A percentile compares a stretch with the other conserved stretches of the same genome.
Evolutionary conservation across 2,797 vertebrate species (phyloP).

Genomic region (Alectoris magna): DNA sequence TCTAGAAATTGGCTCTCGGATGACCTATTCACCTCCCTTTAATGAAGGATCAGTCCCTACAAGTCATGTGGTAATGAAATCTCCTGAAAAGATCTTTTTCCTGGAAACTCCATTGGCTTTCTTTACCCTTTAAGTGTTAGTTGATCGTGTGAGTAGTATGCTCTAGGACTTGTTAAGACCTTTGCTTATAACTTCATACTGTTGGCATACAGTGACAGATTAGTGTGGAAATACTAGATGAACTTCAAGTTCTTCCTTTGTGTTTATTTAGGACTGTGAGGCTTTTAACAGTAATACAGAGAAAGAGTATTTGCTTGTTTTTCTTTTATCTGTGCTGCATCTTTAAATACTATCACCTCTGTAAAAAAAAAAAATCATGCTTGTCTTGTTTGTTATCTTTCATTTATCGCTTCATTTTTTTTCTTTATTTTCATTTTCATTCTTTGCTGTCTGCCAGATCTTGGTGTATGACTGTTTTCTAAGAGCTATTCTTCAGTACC

Average conservation of each 20-base stretch:
- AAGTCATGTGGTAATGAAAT: background rate
- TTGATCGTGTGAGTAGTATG: background rate
- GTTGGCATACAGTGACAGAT: background rate
- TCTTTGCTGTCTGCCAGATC: background rate
- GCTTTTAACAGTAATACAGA: background rate
- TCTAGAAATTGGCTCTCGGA: background rate
- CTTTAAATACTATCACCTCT: background rate
- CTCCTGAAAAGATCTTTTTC: background rate
- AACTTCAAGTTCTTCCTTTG: background rate
- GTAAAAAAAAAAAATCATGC: background rate
- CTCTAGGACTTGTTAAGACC: background rate
- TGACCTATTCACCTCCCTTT: background rate
- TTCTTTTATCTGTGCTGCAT: background rate
- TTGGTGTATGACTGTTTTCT: background rate
- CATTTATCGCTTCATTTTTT: background rate
- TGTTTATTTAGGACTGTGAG: background rate
- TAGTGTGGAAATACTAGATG: background rate
- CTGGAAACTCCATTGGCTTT: background rate
- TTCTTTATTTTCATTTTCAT: fast-evolving
- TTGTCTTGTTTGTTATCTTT: background rate
- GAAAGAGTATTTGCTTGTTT: background rate
- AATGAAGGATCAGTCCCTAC: background rate
- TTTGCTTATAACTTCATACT: background rate
- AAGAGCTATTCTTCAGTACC: background rate
- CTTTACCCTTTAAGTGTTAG: constrained; percentile 4